Base-by-base conservation (phyloP, 2,113 vertebrate species). In the Aramus guarauna region DNA sequence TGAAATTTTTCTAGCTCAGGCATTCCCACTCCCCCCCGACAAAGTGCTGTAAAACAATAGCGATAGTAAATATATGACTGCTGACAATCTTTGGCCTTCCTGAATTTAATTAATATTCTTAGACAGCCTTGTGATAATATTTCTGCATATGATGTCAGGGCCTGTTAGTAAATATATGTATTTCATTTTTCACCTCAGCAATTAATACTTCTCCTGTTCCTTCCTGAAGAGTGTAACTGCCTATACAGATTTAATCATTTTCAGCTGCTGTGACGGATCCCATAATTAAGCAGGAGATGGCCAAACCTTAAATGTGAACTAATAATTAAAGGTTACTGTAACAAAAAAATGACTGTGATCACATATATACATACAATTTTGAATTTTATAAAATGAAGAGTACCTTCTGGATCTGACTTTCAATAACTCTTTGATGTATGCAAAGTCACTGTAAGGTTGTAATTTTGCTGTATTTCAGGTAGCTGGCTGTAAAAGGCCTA, bases 251-350 rank as follows among this genome's bases (percentile, higher is more conserved):
- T 79, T 72, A 93, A 89, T 92, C 19, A 75, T 13, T 94, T 81
- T 90, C 80, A 24, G 27, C 50, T 95, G 27, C n/a, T 75, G 37
- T 95, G 90, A 96, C 71, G 97, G 94, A 97, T 48, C 48, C 18
- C 48, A 66, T 91, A 96, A 90, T 90, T 81, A 77, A 76, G 58
- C 36, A 92, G 63, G 63, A 96, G 72, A 30, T 90, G 47, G 80
- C 62, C 79, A 91, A 92, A 84, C 32, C 84, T 96, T 94, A 73
- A 77, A 32, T 67, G 45, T 85, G 56, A 91, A n/a, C 67, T 48
- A 75, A 90, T 94, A 97, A 96, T 94, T 93, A 96, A 74, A 88
- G 48, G 37, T 58, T 97, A 16, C 56, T 87, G 11, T 68, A 93
- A 68, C 20, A 86, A 74, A 90, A 78, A 79, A 39, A 56, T 23